phyloP scores from a whole-genome alignment of 2,113 vertebrate genomes.

The Regulus satrapa region DNA sequence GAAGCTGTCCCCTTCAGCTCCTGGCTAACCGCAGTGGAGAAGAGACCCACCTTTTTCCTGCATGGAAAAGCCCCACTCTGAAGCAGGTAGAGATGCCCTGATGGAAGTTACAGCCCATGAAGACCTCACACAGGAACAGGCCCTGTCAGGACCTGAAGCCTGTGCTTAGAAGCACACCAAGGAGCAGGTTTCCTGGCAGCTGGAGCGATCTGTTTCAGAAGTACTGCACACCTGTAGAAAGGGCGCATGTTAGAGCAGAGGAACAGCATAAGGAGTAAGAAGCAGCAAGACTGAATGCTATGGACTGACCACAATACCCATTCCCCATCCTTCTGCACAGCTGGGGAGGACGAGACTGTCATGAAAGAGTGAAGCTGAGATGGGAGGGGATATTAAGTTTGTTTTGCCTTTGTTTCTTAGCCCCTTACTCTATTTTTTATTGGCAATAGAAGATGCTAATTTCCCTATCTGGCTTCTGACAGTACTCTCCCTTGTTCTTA shows the following conservation, averaged over 20 bases:
- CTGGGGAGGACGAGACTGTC: not conserved
- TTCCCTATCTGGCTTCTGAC: not conserved
- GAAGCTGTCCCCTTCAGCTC: not conserved
- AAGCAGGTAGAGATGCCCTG: not conserved
- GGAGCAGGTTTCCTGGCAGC: not conserved
- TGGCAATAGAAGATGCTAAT: not conserved
- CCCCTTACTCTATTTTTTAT: not conserved
- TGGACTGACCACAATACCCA: not conserved
- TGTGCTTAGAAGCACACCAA: not conserved
- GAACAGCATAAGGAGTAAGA: not conserved
- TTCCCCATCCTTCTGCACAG: not conserved
- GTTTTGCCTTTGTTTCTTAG: not conserved
- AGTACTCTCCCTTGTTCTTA: not conserved
- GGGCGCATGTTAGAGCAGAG: not conserved
- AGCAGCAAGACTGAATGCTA: not conserved
- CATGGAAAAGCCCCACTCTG: accelerated
- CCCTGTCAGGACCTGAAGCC: not conserved
- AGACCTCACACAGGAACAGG: not conserved
- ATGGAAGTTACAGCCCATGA: not conserved
- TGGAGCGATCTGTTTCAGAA: not conserved
- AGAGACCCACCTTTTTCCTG: not conserved
- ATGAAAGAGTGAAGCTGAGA: not conserved
- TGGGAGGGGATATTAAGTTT: accelerated
- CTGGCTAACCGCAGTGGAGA: not conserved
- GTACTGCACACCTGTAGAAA: not conserved